Evolutionary conservation across 2,113 vertebrate species (phyloP), one percentile per base, ranked within the genome.

Genomic region (Saguinus imperator): DNA sequence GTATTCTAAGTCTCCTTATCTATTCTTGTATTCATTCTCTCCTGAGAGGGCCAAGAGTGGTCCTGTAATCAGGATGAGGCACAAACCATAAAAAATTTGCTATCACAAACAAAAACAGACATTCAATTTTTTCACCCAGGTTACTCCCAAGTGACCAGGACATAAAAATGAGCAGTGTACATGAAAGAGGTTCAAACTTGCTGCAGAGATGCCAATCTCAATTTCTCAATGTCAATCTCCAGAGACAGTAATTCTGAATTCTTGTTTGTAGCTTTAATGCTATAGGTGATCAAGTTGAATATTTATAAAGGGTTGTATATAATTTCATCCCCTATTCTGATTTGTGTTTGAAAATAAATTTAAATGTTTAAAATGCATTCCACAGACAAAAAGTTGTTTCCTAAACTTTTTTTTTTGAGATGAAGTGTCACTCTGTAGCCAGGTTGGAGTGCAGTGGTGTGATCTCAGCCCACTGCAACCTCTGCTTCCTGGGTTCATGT

Each of bases 191-290:
- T 27, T 90, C 25, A 35, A 55, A 66, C 25, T 89, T 29, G 5
- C 32, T 72, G 35, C 23, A 64, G 18, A 61, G 40, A 14, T n/a
- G 52, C 52, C 77, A 81, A 37, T 2, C 82, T 58, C 10, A 0
- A 48, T 91, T 91, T 92, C 10, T 76, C 96, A 57, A 7, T 25
- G 61, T 43, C 77, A 58, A 0, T 87, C 68, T 91, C 86, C 7
- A 8, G 48, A 80, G 82, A 79, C 43, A 79, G 0, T 37, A 81
- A 91, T 40, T 96, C 72, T 50, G 64, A 83, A 32, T 64, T 66
- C 68, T 64, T 94, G 10, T 89, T 84, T 94, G 89, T 87, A 80
- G 57, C 40, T 94, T 83, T 68, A 85, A 32, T 73, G 57, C 91
- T 94, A 17, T 50, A 8, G 70, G 40, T 55, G 84, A 87, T 88